Evolutionary conservation across 2,797 vertebrate genomes (phyloP), one percentile per base, ranked within the genome.

Genomic region (Passerculus sandwichensis): DNA sequence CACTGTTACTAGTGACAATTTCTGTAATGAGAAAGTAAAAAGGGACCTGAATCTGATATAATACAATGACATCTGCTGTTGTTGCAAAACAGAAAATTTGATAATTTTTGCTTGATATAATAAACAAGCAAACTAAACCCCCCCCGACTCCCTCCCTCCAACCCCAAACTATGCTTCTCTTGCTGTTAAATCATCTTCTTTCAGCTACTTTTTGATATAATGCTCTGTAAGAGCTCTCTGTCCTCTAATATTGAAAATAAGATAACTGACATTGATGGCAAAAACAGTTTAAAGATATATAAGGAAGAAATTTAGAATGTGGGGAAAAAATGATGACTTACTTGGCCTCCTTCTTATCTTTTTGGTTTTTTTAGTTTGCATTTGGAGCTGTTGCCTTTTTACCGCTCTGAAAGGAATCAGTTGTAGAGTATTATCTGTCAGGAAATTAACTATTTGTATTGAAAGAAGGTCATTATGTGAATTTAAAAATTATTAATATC

Each of bases 331-430:
- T 6, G 1, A 53, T 73, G 69, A 62, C 56, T 50, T 74, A 72
- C 22, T 71, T 91, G 11, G 26, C 20, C 16, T 38, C 18, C 20
- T 71, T 53, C 6, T 30, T 50, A 23, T 20, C 3, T 6, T 38
- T 6, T 47, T 29, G 17, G 15, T 10, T 27, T 45, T 38, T 73
- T 85, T 8, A 80, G 53, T 91, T 85, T 96, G 23, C 25, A 51
- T 69, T 88, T 94, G 72, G 51, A 94, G 36, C 48, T 94, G 29
- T 57, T 92, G 54, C 22, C 40, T 71, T 86, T 88, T 92, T 94
- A 93, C 23, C 62, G 18, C 48, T 95, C 75, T 73, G 72, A 95
- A 89, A 80, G 88, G 47, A 96, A 95, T 84, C 95, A 88, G 73
- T 84, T 96, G 81, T 50, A 66, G 89, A 83, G 59, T 78, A 88